phyloP scores from a whole-genome alignment of 2,113 vertebrate genomes.

The Parus major region DNA sequence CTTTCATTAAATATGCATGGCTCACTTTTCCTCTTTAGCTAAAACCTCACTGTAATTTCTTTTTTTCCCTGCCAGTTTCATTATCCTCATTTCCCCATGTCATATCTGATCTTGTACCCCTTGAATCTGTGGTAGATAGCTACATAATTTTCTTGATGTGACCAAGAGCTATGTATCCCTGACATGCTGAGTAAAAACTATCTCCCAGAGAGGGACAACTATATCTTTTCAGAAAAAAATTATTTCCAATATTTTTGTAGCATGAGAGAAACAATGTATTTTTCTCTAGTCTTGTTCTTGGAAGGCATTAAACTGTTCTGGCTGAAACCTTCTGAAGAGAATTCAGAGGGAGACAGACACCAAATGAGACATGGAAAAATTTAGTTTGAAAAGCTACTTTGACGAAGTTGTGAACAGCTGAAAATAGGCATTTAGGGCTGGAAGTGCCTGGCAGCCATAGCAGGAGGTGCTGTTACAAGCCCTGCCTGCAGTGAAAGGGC shows the following conservation, averaged over 20 bases:
- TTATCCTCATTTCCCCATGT: not conserved
- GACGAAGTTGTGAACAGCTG: not conserved
- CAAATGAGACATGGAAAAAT: conserved; percentile 16
- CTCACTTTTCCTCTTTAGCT: not conserved
- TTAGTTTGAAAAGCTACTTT: not conserved
- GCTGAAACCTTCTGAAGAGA: not conserved
- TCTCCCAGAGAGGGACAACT: not conserved
- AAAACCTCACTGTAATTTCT: not conserved
- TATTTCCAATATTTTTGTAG: not conserved
- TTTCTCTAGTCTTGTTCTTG: not conserved
- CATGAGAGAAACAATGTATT: not conserved
- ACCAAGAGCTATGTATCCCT: not conserved
- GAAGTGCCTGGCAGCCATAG: not conserved
- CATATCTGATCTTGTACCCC: not conserved
- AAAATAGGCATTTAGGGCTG: not conserved
- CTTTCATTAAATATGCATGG: not conserved
- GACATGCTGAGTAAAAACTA: not conserved
- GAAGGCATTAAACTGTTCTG: not conserved
- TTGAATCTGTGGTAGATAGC: not conserved
- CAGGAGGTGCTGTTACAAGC: not conserved
- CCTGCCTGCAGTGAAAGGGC: not conserved
- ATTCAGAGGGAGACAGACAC: conserved; percentile 3
- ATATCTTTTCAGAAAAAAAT: not conserved
- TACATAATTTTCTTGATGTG: not conserved
- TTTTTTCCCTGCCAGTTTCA: not conserved